Evolutionary conservation across 2,888 invertebrate species (phyloP).

Genomic region (Rhagonycha lutea): DNA sequence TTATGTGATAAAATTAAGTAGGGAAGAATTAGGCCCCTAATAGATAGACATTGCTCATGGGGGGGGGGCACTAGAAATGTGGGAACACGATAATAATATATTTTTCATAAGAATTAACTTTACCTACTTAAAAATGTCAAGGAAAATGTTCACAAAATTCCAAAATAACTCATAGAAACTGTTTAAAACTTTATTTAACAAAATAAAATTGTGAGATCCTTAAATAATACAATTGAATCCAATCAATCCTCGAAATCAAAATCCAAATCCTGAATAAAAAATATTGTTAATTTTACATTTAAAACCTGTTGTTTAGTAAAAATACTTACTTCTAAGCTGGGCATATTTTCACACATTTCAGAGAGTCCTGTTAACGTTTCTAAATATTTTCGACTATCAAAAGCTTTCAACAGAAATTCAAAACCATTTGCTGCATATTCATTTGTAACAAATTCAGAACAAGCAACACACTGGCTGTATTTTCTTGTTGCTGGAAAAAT

Average conservation of each 20-base stretch:
- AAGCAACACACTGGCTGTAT: slow-evolving; percentile 91
- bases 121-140: no score
- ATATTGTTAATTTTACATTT: background rate
- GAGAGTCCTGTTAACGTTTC: slow-evolving; percentile 85
- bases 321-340: slow-evolving; percentile 28
- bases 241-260: slow-evolving; percentile 17
- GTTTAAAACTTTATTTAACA: no score
- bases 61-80: no score
- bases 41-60: no score
- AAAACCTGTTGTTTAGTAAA: background rate
- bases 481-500: slow-evolving; percentile 83
- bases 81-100: no score
- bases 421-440: slow-evolving; percentile 62
- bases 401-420: slow-evolving; percentile 77
- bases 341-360: slow-evolving; percentile 58
- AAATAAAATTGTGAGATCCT: no score
- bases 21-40: no score
- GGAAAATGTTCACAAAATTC: no score
- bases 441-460: slow-evolving; percentile 67
- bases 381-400: slow-evolving; percentile 78
- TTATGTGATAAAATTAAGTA: no score
- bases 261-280: slow-evolving; percentile 25
- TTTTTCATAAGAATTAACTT: no score
- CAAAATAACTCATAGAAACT: no score
- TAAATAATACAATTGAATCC: no score